phyloP scores from a whole-genome alignment of 2,797 vertebrate species.

The Manis crassicaudata region DNA sequence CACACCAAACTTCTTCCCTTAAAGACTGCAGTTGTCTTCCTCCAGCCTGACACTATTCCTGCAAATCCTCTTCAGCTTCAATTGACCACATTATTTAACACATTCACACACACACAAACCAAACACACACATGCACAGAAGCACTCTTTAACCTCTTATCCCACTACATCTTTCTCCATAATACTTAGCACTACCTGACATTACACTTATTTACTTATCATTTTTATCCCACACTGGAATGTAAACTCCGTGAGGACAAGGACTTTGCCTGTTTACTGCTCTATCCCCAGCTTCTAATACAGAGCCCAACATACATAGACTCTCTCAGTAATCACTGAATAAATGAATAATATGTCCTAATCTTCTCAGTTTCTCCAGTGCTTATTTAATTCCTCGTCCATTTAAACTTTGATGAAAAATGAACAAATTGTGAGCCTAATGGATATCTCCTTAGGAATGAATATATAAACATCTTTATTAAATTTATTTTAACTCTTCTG shows the following conservation, averaged over 20 bases:
- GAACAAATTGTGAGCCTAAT: background rate
- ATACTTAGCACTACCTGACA: background rate
- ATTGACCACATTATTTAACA: background rate
- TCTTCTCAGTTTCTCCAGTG: background rate
- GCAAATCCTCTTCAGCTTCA: background rate
- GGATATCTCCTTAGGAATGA: background rate
- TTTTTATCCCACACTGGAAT: background rate
- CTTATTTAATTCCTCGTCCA: background rate
- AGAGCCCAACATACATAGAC: background rate
- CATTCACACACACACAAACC: no score
- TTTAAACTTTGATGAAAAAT: background rate
- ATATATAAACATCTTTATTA: slow-evolving; percentile 29
- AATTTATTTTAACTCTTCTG: background rate
- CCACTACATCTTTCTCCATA: background rate
- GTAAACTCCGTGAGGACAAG: background rate
- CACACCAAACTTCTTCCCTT: background rate
- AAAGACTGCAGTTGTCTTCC: background rate
- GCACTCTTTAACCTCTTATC: background rate
- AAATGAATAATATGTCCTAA: background rate
- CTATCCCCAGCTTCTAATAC: background rate
- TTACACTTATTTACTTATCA: background rate
- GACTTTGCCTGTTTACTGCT: background rate
- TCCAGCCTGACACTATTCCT: background rate
- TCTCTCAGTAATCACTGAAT: background rate
- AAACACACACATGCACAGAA: no score